Base-by-base conservation (phyloP, 2,888 invertebrate genomes). In the Chelonus formosanus region DNA sequence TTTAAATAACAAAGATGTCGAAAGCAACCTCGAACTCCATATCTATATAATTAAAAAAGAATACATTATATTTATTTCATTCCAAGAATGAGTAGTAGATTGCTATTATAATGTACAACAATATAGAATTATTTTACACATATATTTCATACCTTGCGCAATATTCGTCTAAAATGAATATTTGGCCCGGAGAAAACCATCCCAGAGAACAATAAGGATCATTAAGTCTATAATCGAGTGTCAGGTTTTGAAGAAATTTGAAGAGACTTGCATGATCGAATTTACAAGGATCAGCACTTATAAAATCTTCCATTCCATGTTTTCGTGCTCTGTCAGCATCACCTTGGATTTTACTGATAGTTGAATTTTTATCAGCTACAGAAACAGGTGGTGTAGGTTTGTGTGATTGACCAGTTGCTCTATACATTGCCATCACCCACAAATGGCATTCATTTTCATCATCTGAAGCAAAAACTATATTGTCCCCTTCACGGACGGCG, bases 141-240 rank as follows among this genome's bases (percentile, higher is more conserved):
- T 10, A 1, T 56, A 4, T 52, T 5, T 20, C 4, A 61, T 73
- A 84, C 75, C 92, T 89, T 5, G 98, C 98, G 84, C 97, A 98
- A 86, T 99, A 97, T 84, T 97, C 97, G 84, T 99, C 99, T 75
- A 99, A 86, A 7, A 98, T 97, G 86, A 98, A 99, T 62, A 98
- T 93, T 88, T 99, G 99, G 0, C 98, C 98, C 0, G 99, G 98
- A 78, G 98, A 98, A 86, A 99, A 98, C 99, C 99, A 99, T 74
- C 99, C 99, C 90, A 99, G 86, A 68, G 98, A 98, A 82, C 97
- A 97, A 83, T 97, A 98, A n/a, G 97, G 96, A 86, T 99, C 99
- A 83, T 93, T 95, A 70, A 99, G 89, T 77, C 99, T 90, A 86
- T 96, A 98, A 83, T 98, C 97, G 76, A 99, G 87, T 1, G 98